Evolutionary conservation across 1,140 invertebrate species (phyloP), one percentile per base, ranked within the genome.

Genomic region (Vanessa tameamea): DNA sequence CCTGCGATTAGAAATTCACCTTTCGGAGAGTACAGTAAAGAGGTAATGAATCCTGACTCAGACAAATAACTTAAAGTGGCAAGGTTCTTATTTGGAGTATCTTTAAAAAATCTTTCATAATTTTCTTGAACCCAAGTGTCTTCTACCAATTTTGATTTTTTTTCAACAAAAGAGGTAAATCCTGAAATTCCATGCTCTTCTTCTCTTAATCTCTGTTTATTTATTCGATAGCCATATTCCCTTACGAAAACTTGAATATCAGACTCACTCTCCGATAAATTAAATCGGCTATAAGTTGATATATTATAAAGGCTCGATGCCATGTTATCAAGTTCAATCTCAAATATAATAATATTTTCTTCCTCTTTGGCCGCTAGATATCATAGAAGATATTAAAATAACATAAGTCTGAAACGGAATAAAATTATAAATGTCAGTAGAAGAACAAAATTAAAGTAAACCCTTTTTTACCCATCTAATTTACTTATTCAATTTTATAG

Each of bases 111-210:
- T 73, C 77, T 83, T 1, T 84, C 75, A n/a, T 84, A 50, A 59
- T 91, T 91, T 7, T 91, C 88, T 50, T 82, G 23, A 16, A 89
- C 50, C 88, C 89, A 91, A 43, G 65, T 64, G 59, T 76, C 23
- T 9, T 92, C 80, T 8, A 47, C 59, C 37, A 78, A 15, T 55
- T 77, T 86, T 8, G 78, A 47, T 15, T 67, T 84, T 53, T 75
- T 88, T 47, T 86, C 78, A 43, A 80, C 85, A 76, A 90, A 92
- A n/a, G 89, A 89, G 23, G 79, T 13, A 68, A 89, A 89, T 14
- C 76, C 67, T 20, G 76, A 79, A 70, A 64, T 78, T 3, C 31
- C 63, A 43, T 64, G 48, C 2, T 82, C 80, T 20, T 85, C 80
- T 64, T 86, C 82, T 13, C 73, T 73, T 16, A 59, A 61, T 12